Conservation (phyloP, 1,140 invertebrate species). For the Megalonaias nervosa region DNA sequence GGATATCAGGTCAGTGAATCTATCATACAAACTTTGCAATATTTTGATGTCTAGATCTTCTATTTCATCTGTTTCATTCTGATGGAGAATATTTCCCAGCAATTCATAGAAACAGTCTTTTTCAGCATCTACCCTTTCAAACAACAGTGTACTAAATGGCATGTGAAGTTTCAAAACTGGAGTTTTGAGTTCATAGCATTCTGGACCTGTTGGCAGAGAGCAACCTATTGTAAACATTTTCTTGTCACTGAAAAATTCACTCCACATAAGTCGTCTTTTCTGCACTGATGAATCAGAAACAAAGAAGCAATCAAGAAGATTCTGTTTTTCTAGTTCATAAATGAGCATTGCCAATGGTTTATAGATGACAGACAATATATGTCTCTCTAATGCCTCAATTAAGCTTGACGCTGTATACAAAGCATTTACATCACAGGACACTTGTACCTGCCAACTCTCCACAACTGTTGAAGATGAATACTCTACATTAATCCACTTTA, state of each 20-base stretch:
- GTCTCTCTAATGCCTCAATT: conserved; percentile 17
- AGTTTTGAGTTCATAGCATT: conserved; percentile 15
- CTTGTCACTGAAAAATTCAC: neutral
- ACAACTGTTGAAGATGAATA: neutral
- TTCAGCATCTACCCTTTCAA: conserved; percentile 7
- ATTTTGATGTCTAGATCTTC: conserved; percentile 11
- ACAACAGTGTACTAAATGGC: conserved; percentile 17
- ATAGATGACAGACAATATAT: neutral
- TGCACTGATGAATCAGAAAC: neutral
- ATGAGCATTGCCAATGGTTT: conserved; percentile 14
- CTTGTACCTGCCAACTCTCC: conserved; percentile 9
- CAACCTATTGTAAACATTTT: conserved; percentile 5
- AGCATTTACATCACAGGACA: conserved; percentile 9
- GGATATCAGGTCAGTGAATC: neutral
- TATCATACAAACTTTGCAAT: neutral
- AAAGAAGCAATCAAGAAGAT: conserved; percentile 22
- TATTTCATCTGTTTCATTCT: conserved; percentile 6
- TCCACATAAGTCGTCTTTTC: neutral
- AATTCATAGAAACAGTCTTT: conserved; percentile 12
- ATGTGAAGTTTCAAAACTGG: no score
- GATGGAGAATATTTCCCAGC: neutral
- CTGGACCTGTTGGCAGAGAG: conserved; percentile 17
- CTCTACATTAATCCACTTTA: neutral
- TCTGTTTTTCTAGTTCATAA: conserved; percentile 9
- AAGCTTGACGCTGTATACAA: conserved; percentile 9